A percentile compares a stretch with the other conserved stretches of the same genome.
These are phyloP conservation scores for Anarrhichthys ocellatus DNA, from an alignment of 2,113 vertebrate genomes.

Conservation along the genomic window DNA sequence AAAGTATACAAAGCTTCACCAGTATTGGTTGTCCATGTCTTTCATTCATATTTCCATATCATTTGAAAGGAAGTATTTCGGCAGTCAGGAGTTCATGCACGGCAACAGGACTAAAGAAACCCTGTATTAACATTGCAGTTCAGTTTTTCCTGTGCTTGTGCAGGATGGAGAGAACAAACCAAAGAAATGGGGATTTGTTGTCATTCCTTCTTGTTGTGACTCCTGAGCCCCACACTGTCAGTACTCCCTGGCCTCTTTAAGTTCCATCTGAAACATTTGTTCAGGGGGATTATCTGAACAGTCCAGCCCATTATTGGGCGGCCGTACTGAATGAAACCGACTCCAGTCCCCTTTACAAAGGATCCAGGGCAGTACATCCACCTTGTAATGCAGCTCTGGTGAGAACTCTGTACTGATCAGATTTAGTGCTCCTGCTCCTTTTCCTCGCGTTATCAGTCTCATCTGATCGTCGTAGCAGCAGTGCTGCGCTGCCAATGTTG, in stretches of 20 bases:
- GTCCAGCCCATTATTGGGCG: conserved; percentile 87
- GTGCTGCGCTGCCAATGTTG: conserved; percentile 88
- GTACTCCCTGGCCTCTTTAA: conserved; percentile 90
- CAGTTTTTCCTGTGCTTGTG: conserved; percentile 9
- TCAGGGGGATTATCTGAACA: conserved; percentile 85
- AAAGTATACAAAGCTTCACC: conserved; percentile 3
- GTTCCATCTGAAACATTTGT: conserved; percentile 85
- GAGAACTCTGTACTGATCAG: conserved; percentile 65
- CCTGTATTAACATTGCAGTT: not conserved
- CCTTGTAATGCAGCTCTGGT: conserved; percentile 65
- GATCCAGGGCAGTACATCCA: conserved; percentile 91
- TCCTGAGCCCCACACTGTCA: conserved; percentile 57
- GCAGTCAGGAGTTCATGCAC: not conserved
- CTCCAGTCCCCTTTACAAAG: conserved; percentile 94
- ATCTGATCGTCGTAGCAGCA: conserved; percentile 89
- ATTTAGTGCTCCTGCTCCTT: conserved; percentile 82
- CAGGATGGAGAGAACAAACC: not conserved
- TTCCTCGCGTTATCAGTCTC: conserved; percentile 89
- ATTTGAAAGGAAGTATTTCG: not conserved
- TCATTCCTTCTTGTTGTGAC: not conserved
- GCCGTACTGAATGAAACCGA: conserved; percentile 85
- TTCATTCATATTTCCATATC: not conserved
- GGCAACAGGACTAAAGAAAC: not conserved
- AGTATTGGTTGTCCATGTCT: not conserved
- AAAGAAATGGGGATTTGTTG: not conserved